Evolutionary conservation across 2,113 vertebrate species (phyloP).

Genomic region (Marcusenius ussheri): DNA sequence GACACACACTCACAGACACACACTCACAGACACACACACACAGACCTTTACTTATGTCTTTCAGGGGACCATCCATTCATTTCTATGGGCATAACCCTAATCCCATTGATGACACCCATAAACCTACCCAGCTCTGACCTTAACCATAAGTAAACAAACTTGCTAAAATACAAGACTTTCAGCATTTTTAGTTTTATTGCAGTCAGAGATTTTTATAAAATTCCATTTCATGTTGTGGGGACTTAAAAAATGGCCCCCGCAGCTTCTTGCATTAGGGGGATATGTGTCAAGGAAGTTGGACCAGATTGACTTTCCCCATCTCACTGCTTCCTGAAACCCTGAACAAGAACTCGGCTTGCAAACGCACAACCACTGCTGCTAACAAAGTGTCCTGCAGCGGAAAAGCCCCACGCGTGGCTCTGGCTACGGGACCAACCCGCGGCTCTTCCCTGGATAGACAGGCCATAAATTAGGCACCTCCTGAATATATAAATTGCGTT

Average conservation of each 20-base stretch:
- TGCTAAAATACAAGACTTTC: neutral
- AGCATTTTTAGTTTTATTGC: neutral
- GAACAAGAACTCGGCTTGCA: neutral
- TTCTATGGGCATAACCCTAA: neutral
- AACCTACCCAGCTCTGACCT: neutral
- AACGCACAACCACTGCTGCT: neutral
- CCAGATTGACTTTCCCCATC: constrained; percentile 21
- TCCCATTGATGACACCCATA: neutral
- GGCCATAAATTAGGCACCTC: too few relatives aligned
- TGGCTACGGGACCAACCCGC: neutral
- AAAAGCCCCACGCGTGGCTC: neutral
- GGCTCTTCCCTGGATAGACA: neutral
- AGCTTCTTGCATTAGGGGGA: neutral
- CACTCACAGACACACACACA: neutral
- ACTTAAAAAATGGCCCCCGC: neutral
- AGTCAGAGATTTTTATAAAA: neutral
- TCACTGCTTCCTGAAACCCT: neutral
- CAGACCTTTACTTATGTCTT: neutral
- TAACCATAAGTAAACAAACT: neutral
- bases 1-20: constrained; percentile 19
- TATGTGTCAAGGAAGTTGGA: constrained; percentile 23
- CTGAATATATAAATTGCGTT: too few relatives aligned
- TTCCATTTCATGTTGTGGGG: neutral
- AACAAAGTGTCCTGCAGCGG: neutral
- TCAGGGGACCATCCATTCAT: neutral